Evolutionary conservation across 2,888 invertebrate genomes (phyloP), one percentile per base, ranked within the genome.

Genomic region (Artemia sp.): DNA sequence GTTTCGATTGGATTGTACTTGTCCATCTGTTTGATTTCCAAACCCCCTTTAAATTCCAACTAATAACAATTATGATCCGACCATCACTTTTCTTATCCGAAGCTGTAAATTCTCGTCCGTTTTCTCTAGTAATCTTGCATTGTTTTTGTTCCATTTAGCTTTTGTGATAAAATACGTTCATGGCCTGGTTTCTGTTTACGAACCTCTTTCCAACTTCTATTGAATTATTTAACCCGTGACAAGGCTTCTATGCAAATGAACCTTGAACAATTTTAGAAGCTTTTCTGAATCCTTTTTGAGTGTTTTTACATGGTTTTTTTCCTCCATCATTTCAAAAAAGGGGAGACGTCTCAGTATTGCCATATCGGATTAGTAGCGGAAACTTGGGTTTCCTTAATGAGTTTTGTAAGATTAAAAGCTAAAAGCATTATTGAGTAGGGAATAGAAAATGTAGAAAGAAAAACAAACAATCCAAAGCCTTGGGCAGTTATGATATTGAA

Each of bases 391-490:
- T 58, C 14, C 64, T 38, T 58, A 58, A 58, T 58, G 64, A 58
- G 64, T 58, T 58, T 58, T 24, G 14, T 19, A 58, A 58, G 64
- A 58, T 58, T 58, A 58, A 58, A 58, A 58, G 64, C 64, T 58
- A 58, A 58, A 58, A 58, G 64, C 64, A 58, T 58, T 58, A 58
- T 58, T 58, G 64, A 58, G 64, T 58, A n/a, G 64, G 64, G 64
- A 58, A 24, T 19, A 24, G 64, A 58, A 58, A 58, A n/a, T n/a
- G 24, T 19, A 24, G 24, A 58, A 58, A 24, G 24, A 58, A 58
- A 58, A 58, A 58, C 64, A 58, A 58, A 58, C 64, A 58, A 24
- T 24, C 64, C n/a, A 24, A 19, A 10, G 64, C 64, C 64, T 58
- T 58, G 64, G 24, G 64, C 64, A 24, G 8, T 8, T 58, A 58